These are phyloP conservation scores for Nycteola revayana DNA, from an alignment of 2,888 invertebrate genomes.

Conservation along the genomic window DNA sequence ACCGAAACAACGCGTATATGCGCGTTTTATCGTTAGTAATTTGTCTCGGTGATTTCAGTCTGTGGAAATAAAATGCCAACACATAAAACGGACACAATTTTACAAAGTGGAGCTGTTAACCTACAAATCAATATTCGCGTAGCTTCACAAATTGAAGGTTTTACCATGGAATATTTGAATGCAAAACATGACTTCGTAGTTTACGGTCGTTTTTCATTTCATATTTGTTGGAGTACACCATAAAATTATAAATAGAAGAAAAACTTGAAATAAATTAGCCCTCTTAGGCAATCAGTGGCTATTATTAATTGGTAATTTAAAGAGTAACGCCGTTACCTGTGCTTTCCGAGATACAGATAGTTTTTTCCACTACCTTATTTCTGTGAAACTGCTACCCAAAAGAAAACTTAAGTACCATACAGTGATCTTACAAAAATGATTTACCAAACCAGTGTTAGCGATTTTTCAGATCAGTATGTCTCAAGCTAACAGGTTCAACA, in stretches of 20 bases:
- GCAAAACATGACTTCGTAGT: slow-evolving; percentile 40
- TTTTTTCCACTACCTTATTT: too few relatives aligned
- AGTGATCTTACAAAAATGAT: too few relatives aligned
- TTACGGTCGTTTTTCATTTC: background rate
- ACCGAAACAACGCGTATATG: slow-evolving; percentile 20
- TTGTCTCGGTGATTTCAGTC: slow-evolving; percentile 42
- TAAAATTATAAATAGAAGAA: too few relatives aligned
- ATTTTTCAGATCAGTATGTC: slow-evolving; percentile 32
- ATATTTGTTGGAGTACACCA: slow-evolving; percentile 33
- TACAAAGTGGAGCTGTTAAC: slow-evolving; percentile 69
- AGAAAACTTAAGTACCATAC: too few relatives aligned
- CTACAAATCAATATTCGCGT: slow-evolving; percentile 79
- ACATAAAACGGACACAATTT: slow-evolving; percentile 48
- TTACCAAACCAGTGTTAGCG: too few relatives aligned
- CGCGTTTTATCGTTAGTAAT: slow-evolving; percentile 41
- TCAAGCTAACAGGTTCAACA: slow-evolving; percentile 46
- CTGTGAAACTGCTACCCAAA: too few relatives aligned
- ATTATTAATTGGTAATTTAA: too few relatives aligned
- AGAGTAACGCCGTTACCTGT: too few relatives aligned
- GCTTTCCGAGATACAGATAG: too few relatives aligned
- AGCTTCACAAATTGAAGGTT: slow-evolving; percentile 71
- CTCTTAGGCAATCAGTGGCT: too few relatives aligned
- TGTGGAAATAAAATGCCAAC: slow-evolving; percentile 49
- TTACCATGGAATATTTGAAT: slow-evolving; percentile 65
- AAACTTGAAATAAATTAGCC: too few relatives aligned